Base-by-base conservation (phyloP, 2,797 vertebrate species). In the Rhincodon typus region DNA sequence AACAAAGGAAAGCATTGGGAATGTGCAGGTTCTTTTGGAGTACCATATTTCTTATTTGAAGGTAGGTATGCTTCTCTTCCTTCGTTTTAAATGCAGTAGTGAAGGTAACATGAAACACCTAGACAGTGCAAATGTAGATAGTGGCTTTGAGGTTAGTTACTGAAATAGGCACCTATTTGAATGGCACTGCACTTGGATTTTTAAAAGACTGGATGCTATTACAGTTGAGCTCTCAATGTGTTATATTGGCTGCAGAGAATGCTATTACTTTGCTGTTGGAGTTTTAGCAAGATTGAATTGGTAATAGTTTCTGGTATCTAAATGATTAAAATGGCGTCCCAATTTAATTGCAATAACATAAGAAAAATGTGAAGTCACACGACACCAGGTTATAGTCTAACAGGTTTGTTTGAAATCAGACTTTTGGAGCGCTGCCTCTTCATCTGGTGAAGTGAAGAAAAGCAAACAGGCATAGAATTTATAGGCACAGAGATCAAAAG, bases 11-110 rank as follows among this genome's bases (percentile, higher is more conserved):
- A 99, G 98, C 96, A 99, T 99, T 95, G 98, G 99, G 96, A 99
- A 99, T 69, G 99, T 99, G 79, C 99, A 99, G 95, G 99, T 99
- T 95, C 98, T 99, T 95, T 96, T 99, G 97, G 99, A 99, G 96
- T 99, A 99, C 97, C 99, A 99, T 97, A 99, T 99, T 70, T 98
- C 99, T 0, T 99, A 99, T 96, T 98, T 99, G 84, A 99, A 99
- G 97, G 99, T 99, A 97, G 98, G 99, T 97, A 96, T 95, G 79
- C 19, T 67, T 69, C 25, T 69, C 21, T 42, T 93, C n/a, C 8
- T 5, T 12, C 46, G 19, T 69, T 42, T 25, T 84, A 84, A 82
- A 19, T 2, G 82, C 82, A 46, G 38, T 23, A 84, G 38, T 25
- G 82, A 42, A 46, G 21, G 21, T 84, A 21, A 38, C 6, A 1